These are phyloP conservation scores for Diplolepis rosae DNA, from an alignment of 2,888 invertebrate genomes.

Conservation along the genomic window DNA sequence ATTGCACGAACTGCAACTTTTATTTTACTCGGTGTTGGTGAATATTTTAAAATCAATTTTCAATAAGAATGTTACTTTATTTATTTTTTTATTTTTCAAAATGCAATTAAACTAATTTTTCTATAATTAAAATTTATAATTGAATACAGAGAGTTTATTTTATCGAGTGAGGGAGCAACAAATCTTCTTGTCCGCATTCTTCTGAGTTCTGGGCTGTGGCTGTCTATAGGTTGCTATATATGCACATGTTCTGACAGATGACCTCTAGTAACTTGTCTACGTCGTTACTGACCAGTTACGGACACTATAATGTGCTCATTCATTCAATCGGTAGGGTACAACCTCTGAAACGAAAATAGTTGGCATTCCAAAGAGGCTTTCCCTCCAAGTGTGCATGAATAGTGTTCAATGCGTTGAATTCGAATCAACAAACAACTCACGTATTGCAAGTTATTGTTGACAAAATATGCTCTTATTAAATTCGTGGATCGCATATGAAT, in stretches of 20 bases:
- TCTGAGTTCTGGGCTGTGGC: background rate
- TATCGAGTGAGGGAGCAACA: conserved; percentile 1
- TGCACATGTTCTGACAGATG: conserved; percentile 19
- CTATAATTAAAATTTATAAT: too few species aligned
- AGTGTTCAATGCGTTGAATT: background rate
- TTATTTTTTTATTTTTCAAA: too few species aligned
- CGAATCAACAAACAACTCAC: conserved; percentile 10
- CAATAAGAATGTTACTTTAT: too few species aligned
- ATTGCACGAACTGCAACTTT: too few species aligned
- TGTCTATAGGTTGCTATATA: background rate
- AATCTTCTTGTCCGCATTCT: conserved; percentile 27
- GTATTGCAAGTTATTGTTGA: conserved; percentile 22
- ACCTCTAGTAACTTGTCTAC: conserved; percentile 25
- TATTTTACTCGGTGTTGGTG: too few species aligned
- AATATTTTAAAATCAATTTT: too few species aligned
- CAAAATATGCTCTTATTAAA: conserved; percentile 27
- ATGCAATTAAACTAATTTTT: too few species aligned
- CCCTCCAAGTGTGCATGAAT: too few species aligned
- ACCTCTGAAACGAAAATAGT: conserved; percentile 20
- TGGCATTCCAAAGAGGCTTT: conserved; percentile 26
- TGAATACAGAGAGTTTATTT: background rate
- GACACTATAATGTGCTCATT: conserved; percentile 24
- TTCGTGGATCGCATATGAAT: background rate
- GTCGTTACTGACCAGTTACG: conserved; percentile 24
- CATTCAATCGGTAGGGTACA: conserved; percentile 22